These are phyloP conservation scores for Scaptomyza graminum DNA, from an alignment of 1,140 invertebrate species.

Conservation along the genomic window DNA sequence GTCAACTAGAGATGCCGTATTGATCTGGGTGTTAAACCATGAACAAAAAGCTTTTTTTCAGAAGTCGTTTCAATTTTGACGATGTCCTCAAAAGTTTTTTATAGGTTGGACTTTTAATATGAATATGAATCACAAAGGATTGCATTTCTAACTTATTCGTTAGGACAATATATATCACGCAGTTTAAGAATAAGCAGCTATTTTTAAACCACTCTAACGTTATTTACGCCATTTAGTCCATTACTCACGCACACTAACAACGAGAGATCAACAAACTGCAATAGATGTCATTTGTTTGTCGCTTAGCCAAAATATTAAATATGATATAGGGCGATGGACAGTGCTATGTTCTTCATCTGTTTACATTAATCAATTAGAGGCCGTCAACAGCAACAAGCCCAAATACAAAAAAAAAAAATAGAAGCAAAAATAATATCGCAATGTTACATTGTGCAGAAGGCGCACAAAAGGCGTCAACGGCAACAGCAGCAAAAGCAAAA, in stretches of 20 bases:
- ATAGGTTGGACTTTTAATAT: too few species aligned
- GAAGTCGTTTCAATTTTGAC: too few species aligned
- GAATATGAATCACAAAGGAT: too few species aligned
- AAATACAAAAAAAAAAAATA: conserved; percentile 7
- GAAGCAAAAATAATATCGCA: conserved; percentile 50
- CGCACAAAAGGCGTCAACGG: conserved; percentile 57
- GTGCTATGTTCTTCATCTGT: conserved; percentile 47
- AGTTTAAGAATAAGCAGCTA: too few species aligned
- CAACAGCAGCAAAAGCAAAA: conserved; percentile 41
- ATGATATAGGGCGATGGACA: conserved; percentile 7
- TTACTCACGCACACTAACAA: conserved; percentile 7
- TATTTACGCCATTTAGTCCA: conserved; percentile 25
- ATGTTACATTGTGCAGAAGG: conserved; percentile 41
- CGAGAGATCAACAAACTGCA: conserved; percentile 42
- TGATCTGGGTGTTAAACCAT: too few species aligned
- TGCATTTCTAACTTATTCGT: too few species aligned
- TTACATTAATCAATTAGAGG: conserved; percentile 78
- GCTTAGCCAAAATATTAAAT: conserved; percentile 34
- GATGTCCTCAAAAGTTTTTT: too few species aligned
- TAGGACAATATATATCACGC: too few species aligned
- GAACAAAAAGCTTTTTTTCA: too few species aligned
- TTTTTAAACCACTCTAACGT: not conserved
- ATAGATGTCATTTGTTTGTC: conserved; percentile 17
- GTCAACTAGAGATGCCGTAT: too few species aligned
- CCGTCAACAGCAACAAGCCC: conserved; percentile 33